Evolutionary conservation across 2,113 vertebrate genomes (phyloP), one percentile per base, ranked within the genome.

Genomic region (Maccullochella peelii): DNA sequence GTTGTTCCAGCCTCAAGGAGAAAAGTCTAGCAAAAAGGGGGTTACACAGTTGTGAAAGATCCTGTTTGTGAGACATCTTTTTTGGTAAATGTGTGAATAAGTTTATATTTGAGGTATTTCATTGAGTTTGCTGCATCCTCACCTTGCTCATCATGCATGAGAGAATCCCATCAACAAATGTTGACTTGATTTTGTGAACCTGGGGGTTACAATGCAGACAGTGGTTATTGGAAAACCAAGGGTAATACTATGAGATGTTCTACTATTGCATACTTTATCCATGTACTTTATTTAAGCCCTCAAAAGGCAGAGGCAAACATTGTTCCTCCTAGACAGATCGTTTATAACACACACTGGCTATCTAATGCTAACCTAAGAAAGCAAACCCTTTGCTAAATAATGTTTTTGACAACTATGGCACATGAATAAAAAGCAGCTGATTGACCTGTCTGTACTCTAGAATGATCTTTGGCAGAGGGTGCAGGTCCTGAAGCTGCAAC

Each of bases 151-250:
- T 93, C 93, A 96, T 93, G 86, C 95, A 98, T 0, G 93, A 95
- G 8, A 89, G 90, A 52, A 98, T 93, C 57, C 97, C 97, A 62
- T 99, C 98, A 47, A 99, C 93, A 52, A 97, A 99, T 12, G 97
- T 94, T 36, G 97, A 97, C 91, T 98, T 99, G 94, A 97, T 96
- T 90, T 98, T 98, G 89, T 96, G 97, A 87, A 98, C 92, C 97
- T 99, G 86, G 38, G 38, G 85, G 6, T 25, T 36, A 85, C 10
- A 78, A 78, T 42, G 23, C 12, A 77, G 21, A 42, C 21, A 54
- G 25, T 33, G 47, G 14, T 74, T 63, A 40, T 38, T 23, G 1
- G 27, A 50, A 40, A 62, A 55, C n/a, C 2, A 58, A 44, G 0
- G 12, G 2, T 62, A 3, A 73, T 15, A 63, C 61, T 62, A 20